Percentiles rank a stretch among this genome's conserved stretches.
These are phyloP conservation scores for Ichneumon xanthorius DNA, from an alignment of 2,888 invertebrate species.

Conservation along the genomic window DNA sequence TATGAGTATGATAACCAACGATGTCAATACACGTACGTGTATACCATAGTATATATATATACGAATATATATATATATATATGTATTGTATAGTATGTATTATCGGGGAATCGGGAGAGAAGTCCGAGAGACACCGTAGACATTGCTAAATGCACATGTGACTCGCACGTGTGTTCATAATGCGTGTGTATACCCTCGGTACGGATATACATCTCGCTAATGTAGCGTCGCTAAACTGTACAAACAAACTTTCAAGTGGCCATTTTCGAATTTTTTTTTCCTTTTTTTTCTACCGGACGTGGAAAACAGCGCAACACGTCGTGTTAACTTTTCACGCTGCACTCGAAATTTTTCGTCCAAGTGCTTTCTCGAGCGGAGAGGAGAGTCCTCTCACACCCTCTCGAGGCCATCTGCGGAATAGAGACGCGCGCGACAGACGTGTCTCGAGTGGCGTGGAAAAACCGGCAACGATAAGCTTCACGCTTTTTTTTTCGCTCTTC, in stretches of 20 bases:
- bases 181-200: slow-evolving; percentile 33
- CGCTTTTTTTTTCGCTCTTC: slow-evolving; percentile 11
- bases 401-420: slow-evolving; percentile 53
- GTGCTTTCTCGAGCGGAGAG: slow-evolving; percentile 26
- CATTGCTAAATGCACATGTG: slow-evolving; percentile 58
- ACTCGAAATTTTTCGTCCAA: slow-evolving; percentile 55
- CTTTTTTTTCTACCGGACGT: slow-evolving; percentile 38
- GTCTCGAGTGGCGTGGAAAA: slow-evolving; percentile 57
- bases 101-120: slow-evolving; percentile 12
- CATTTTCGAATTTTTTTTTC: background rate
- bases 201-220: background rate
- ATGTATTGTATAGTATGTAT: slow-evolving; percentile 1
- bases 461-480: slow-evolving; percentile 39
- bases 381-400: slow-evolving; percentile 54
- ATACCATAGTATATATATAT: slow-evolving; percentile 12
- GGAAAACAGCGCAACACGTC: slow-evolving; percentile 37
- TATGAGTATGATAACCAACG: slow-evolving; percentile 63
- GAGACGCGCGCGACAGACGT: slow-evolving; percentile 1
- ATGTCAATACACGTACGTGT: slow-evolving; percentile 42
- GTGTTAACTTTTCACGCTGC: slow-evolving; percentile 39
- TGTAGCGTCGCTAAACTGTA: background rate
- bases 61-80: background rate
- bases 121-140: slow-evolving; percentile 12
- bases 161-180: slow-evolving; percentile 59
- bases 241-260: slow-evolving; percentile 13